Conservation (phyloP, 2,888 invertebrate genomes). For the Capitulum mitella region DNA sequence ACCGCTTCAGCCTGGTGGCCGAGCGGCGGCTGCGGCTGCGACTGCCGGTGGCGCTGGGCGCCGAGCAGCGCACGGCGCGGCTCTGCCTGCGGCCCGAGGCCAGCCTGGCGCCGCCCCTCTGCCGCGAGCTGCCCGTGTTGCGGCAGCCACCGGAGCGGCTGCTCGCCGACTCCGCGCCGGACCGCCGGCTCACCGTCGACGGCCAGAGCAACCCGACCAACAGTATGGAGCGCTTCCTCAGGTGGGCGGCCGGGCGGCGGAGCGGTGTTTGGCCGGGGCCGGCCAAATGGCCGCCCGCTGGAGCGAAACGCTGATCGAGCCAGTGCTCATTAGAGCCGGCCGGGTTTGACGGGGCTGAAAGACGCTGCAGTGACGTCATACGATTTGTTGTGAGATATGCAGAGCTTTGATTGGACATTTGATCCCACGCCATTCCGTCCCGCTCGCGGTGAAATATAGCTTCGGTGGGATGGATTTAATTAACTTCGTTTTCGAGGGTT, state of each 20-base stretch:
- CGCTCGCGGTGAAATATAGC: too few relatives aligned
- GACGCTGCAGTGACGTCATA: too few relatives aligned
- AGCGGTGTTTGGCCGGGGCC: too few relatives aligned
- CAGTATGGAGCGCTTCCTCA: conserved; percentile 10
- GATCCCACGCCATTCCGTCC: too few relatives aligned
- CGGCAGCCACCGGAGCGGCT: neutral
- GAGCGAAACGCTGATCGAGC: too few relatives aligned
- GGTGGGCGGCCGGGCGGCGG: neutral
- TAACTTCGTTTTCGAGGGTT: too few relatives aligned
- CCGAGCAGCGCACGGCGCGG: neutral
- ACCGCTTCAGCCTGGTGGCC: conserved; percentile 17
- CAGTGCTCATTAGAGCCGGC: too few relatives aligned
- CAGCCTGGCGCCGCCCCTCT: neutral
- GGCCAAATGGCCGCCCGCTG: too few relatives aligned
- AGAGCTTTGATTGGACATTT: too few relatives aligned
- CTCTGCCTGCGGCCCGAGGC: conserved; percentile 7
- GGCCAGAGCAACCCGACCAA: conserved; percentile 8
- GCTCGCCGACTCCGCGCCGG: neutral
- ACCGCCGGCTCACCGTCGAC: neutral
- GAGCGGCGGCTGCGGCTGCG: neutral
- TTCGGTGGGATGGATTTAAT: too few relatives aligned
- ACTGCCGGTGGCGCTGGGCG: conserved; percentile 11
- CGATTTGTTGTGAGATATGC: too few relatives aligned
- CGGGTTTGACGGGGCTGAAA: too few relatives aligned
- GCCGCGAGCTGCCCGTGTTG: neutral